These are phyloP conservation scores for Dipodomys merriami DNA, from an alignment of 2,113 vertebrate species.

Conservation along the genomic window DNA sequence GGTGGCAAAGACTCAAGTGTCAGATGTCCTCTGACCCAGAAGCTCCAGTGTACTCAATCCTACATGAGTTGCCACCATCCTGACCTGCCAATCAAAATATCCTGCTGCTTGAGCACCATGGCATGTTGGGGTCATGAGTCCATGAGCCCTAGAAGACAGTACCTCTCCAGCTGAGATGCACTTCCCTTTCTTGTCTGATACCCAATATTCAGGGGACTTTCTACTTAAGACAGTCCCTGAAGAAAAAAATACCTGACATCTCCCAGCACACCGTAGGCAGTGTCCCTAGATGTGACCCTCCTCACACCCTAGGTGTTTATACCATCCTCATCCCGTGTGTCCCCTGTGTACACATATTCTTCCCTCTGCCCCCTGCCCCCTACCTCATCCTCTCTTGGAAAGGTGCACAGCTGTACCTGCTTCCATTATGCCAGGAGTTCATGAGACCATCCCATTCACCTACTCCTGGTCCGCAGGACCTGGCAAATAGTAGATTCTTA, in stretches of 20 bases:
- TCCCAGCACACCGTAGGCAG: background rate
- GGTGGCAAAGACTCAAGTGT: background rate
- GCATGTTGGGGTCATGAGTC: background rate
- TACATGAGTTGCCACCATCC: background rate
- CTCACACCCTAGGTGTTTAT: accelerated
- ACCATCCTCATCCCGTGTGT: background rate
- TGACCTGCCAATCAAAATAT: background rate
- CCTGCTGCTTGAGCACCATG: background rate
- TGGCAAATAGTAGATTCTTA: background rate
- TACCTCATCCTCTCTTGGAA: background rate
- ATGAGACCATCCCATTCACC: background rate
- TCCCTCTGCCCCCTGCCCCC: accelerated
- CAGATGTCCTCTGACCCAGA: background rate
- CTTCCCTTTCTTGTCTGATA: background rate
- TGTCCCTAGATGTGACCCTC: too few relatives aligned
- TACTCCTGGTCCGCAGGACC: background rate
- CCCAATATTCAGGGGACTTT: background rate
- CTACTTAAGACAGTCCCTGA: background rate
- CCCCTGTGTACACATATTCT: too few relatives aligned
- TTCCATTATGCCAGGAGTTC: background rate
- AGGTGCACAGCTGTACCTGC: background rate
- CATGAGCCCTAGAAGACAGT: background rate
- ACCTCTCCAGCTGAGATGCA: background rate
- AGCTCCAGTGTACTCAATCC: background rate
- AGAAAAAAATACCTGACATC: background rate